Percentiles rank a stretch among this genome's conserved stretches.
These are phyloP conservation scores for Himalopsyche japonica DNA, from an alignment of 2,888 invertebrate species.

Conservation along the genomic window DNA sequence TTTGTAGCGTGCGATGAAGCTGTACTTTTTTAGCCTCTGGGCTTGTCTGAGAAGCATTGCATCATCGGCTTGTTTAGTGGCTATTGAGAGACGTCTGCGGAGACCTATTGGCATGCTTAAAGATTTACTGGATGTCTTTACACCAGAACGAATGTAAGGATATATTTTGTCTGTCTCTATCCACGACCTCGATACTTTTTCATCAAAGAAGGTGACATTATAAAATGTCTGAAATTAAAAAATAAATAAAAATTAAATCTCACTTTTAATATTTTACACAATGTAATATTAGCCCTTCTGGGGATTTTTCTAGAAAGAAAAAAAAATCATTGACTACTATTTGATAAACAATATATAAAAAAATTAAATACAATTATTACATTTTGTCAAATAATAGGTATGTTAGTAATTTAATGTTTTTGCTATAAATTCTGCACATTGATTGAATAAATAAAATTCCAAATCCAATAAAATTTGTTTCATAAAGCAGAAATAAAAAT, in stretches of 20 bases:
- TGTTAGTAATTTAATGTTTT: too few relatives aligned
- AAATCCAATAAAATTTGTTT: too few relatives aligned
- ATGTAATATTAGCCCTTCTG: too few relatives aligned
- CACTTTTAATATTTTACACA: background rate
- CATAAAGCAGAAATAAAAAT: too few relatives aligned
- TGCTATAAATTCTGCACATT: too few relatives aligned
- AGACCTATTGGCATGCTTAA: conserved; percentile 42
- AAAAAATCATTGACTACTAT: too few relatives aligned
- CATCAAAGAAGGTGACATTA: conserved; percentile 61
- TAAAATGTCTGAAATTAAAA: conserved; percentile 56
- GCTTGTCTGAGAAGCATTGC: conserved; percentile 48
- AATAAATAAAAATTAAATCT: background rate
- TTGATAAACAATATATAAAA: too few relatives aligned
- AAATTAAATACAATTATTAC: too few relatives aligned
- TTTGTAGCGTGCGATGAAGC: conserved; percentile 54
- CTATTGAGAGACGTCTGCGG: conserved; percentile 48
- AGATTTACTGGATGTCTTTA: background rate
- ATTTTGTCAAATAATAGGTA: too few relatives aligned
- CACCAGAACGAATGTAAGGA: conserved; percentile 45
- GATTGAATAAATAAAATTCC: too few relatives aligned
- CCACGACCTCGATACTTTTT: conserved; percentile 55
- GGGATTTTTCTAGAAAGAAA: too few relatives aligned
- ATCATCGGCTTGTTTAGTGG: conserved; percentile 51
- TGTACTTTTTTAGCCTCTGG: conserved; percentile 52
- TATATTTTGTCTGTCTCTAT: conserved; percentile 49